Evolutionary conservation across 2,113 vertebrate genomes (phyloP).

Genomic region (Emydura subglobosa): DNA sequence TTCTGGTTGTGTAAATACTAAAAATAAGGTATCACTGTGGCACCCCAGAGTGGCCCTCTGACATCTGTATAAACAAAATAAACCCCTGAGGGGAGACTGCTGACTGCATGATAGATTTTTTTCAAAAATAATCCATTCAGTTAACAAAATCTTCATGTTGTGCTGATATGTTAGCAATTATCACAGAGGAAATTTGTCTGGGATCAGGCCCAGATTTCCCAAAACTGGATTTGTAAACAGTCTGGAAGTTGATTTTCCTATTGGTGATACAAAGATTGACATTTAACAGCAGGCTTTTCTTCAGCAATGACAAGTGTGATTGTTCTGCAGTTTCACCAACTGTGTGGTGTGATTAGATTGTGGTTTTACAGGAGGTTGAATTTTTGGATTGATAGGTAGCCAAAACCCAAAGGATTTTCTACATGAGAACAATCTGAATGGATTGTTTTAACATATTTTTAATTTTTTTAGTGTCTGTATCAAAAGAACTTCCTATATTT

Average conservation of each 20-base stretch:
- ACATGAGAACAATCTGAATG: not conserved
- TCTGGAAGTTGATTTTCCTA: conserved; percentile 76
- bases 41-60: not conserved
- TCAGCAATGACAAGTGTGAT: conserved; percentile 33
- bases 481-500: not conserved
- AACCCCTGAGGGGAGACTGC: not conserved
- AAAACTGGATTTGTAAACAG: conserved; percentile 69
- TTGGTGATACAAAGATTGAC: conserved; percentile 72
- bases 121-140: conserved; percentile 47
- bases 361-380: not conserved
- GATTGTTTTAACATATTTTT: not conserved
- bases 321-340: conserved; percentile 49
- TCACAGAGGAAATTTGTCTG: conserved; percentile 77
- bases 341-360: conserved; percentile 45
- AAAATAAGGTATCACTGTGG: not conserved
- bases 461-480: not conserved
- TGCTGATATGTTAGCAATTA: conserved; percentile 68
- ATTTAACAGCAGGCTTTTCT: conserved; percentile 60
- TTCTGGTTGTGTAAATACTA: not conserved
- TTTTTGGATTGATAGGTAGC: conserved; percentile 27
- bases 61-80: conserved; percentile 12
- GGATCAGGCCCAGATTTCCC: conserved; percentile 74
- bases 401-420: not conserved
- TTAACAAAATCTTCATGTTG: conserved; percentile 30
- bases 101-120: conserved; percentile 6